Evolutionary conservation across 2,888 invertebrate genomes (phyloP).

Genomic region (Yponomeuta malinellus): DNA sequence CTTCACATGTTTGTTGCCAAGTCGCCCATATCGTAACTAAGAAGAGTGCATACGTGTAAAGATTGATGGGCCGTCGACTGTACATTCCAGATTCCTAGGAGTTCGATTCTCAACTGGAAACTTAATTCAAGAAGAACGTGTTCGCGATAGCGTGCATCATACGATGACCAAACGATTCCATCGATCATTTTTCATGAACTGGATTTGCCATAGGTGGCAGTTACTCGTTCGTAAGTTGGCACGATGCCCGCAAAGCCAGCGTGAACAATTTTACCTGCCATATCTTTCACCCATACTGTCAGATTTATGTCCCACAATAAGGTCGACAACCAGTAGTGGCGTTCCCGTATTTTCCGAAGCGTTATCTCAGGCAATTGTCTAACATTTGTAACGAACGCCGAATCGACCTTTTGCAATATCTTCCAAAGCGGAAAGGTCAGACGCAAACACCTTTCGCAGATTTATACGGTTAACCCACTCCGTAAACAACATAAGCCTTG

Average conservation of each 20-base stretch:
- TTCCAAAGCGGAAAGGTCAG: constrained; percentile 32
- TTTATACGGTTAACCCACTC: constrained; percentile 48
- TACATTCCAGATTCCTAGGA: no score
- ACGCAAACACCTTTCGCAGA: constrained; percentile 29
- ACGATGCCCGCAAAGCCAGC: not conserved
- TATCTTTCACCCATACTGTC: no score
- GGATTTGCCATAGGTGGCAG: not conserved
- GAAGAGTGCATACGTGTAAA: no score
- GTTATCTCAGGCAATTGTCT: not conserved
- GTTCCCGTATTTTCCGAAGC: not conserved
- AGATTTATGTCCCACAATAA: no score
- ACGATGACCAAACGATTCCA: not conserved
- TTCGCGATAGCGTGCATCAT: not conserved
- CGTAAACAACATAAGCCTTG: constrained; percentile 19
- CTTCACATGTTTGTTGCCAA: no score
- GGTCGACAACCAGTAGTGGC: not conserved
- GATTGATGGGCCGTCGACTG: no score
- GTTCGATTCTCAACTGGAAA: no score
- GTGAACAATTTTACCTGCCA: not conserved
- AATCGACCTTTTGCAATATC: constrained; percentile 25
- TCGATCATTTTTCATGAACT: not conserved
- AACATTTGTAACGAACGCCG: constrained; percentile 2
- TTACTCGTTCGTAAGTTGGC: not conserved
- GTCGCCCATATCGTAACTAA: no score
- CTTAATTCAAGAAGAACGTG: not conserved